Base-by-base conservation (phyloP, 2,797 vertebrate genomes). In the Parotocinclus haroldoi region DNA sequence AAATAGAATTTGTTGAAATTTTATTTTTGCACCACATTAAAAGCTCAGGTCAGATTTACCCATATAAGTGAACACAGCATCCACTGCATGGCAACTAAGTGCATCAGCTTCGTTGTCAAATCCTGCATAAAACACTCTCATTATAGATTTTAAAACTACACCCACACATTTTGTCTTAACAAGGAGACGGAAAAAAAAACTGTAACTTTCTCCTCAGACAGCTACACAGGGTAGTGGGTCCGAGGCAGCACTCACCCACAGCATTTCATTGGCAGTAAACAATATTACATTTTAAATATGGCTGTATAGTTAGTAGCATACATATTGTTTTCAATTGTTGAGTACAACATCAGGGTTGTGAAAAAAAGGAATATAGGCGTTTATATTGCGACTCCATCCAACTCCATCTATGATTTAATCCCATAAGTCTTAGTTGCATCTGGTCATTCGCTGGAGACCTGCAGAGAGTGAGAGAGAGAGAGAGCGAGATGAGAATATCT, bases 261-360 rank as follows among this genome's bases (percentile, higher is more conserved):
- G n/a, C 27, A 18, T 27, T 4, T 9, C 42, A 49, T 19, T 18
- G 19, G 10, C 36, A 42, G 49, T 36, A 55, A 66, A 71, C 69
- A 64, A 42, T 16, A 18, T 40, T 55, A 54, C 10, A 54, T 0
- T 59, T 65, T 54, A 60, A 60, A 71, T 55, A 71, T 10, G 3
- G n/a, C 10, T 39, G 38, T 17, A 48, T 48, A 39, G 0, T 0
- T 57, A 44, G 1, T 51, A 27, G 40, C 19, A 46, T 70, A 48
- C 13, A 36, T 44, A 27, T 38, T 37, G 4, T 44, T 51, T 36
- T 61, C 27, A n/a, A 7, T 17, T 45, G 19, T 7, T 37, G 8
- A 57, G 16, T 0, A 57, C 54, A n/a, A 18, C 9, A n/a, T 51
- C n/a, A 16, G 54, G 17, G 13, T 49, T 42, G 17, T 14, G 17